These are phyloP conservation scores for Cheilosia grossa DNA, from an alignment of 2,888 invertebrate species.

Conservation along the genomic window DNA sequence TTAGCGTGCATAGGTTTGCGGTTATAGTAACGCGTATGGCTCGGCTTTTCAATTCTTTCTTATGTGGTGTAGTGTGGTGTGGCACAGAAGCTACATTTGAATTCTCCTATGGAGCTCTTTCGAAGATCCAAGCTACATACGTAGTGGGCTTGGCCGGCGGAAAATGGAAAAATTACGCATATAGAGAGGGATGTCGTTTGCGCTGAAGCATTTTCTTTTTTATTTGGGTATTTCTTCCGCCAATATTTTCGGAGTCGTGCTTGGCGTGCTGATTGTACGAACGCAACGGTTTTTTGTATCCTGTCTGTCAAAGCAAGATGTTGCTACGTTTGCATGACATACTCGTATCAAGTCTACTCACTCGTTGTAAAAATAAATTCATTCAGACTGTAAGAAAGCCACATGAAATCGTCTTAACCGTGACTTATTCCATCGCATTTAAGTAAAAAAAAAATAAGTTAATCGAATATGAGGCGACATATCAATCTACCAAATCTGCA, in stretches of 20 bases:
- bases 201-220: neutral
- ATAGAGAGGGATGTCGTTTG: neutral
- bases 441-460: too few species aligned
- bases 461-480: too few species aligned
- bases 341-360: too few species aligned
- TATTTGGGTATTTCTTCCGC: neutral
- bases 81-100: neutral
- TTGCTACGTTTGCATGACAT: neutral
- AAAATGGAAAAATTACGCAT: neutral
- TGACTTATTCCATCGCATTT: too few species aligned
- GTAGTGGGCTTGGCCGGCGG: neutral
- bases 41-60: neutral
- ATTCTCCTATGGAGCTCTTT: neutral
- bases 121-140: neutral
- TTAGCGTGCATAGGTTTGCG: conserved; percentile 35
- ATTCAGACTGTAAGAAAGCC: too few species aligned
- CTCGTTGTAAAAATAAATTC: too few species aligned
- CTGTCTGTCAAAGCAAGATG: neutral
- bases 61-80: neutral
- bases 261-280: neutral
- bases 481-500: too few species aligned
- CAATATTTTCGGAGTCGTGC: neutral
- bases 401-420: too few species aligned
- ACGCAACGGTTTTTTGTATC: neutral
- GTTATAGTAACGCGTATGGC: neutral